Evolutionary conservation across 2,797 vertebrate genomes (phyloP).

Genomic region (Etheostoma nigrum): DNA sequence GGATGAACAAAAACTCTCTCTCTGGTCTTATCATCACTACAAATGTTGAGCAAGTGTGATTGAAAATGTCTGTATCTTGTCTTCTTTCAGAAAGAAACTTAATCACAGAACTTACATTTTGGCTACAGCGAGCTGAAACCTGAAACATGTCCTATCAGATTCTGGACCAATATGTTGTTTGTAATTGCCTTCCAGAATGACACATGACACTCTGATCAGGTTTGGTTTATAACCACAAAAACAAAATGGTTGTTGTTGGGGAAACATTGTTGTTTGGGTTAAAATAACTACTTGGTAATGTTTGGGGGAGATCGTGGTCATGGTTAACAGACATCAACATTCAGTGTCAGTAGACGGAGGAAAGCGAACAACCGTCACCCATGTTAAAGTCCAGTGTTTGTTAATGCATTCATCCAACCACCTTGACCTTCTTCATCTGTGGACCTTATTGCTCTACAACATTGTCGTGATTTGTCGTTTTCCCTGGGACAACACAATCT

Average conservation of each 20-base stretch:
- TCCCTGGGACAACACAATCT: not conserved
- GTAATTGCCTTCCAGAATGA: not conserved
- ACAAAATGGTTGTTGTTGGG: not conserved
- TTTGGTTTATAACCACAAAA: not conserved
- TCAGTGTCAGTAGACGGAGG: not conserved
- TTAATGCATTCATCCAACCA: not conserved
- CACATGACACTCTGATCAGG: not conserved
- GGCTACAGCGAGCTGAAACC: too few species aligned
- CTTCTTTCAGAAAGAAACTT: not conserved
- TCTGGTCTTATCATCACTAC: not conserved
- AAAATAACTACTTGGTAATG: too few species aligned
- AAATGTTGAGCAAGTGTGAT: not conserved
- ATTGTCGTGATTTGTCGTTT: too few species aligned
- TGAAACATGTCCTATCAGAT: too few species aligned
- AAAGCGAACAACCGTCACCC: not conserved
- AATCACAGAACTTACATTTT: too few species aligned
- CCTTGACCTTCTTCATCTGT: not conserved
- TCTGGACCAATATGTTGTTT: not conserved
- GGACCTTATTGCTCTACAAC: not conserved
- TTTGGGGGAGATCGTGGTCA: not conserved
- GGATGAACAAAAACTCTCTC: not conserved
- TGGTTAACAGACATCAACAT: not conserved
- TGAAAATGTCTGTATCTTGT: constrained; percentile 2
- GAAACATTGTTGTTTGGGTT: not conserved
- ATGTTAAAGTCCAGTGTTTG: not conserved